phyloP scores from a whole-genome alignment of 1,140 invertebrate species.

The Drosophila eugracilis region DNA sequence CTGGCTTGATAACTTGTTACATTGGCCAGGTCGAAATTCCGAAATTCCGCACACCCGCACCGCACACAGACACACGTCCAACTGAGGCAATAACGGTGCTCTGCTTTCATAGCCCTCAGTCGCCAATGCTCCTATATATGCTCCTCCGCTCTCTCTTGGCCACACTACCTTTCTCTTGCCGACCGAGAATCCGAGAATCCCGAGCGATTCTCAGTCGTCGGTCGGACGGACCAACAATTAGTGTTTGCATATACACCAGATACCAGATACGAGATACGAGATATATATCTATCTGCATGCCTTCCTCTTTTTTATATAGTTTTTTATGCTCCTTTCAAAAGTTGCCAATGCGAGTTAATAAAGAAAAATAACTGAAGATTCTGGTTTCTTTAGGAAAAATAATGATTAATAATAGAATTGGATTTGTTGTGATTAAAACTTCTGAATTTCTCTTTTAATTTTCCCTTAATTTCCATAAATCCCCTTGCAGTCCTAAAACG shows the following conservation, averaged over 20 bases:
- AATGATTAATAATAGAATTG: no score
- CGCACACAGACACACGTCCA: conserved; percentile 48
- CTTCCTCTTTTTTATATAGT: not conserved
- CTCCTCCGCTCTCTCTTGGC: not conserved
- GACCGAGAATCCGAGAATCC: conserved; percentile 22
- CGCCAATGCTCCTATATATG: not conserved
- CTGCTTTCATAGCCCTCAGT: conserved; percentile 32
- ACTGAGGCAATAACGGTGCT: conserved; percentile 44
- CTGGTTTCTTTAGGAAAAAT: no score
- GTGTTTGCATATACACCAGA: conserved; percentile 27
- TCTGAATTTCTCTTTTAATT: no score
- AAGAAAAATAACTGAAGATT: not conserved
- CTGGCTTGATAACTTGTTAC: conserved; percentile 34
- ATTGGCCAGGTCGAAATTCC: conserved; percentile 34
- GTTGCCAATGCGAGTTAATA: conserved; percentile 5
- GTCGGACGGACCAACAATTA: conserved; percentile 40
- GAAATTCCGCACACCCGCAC: conserved; percentile 36
- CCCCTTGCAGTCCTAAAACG: no score
- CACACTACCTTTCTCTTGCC: conserved; percentile 3
- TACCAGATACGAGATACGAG: not conserved
- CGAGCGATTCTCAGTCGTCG: conserved; percentile 38
- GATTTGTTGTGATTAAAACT: no score
- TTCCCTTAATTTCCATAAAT: no score
- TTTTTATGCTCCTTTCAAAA: conserved; percentile 4
- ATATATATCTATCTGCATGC: conserved; percentile 1